phyloP scores from a whole-genome alignment of 2,888 invertebrate species.

The Uloborus plumipes region DNA sequence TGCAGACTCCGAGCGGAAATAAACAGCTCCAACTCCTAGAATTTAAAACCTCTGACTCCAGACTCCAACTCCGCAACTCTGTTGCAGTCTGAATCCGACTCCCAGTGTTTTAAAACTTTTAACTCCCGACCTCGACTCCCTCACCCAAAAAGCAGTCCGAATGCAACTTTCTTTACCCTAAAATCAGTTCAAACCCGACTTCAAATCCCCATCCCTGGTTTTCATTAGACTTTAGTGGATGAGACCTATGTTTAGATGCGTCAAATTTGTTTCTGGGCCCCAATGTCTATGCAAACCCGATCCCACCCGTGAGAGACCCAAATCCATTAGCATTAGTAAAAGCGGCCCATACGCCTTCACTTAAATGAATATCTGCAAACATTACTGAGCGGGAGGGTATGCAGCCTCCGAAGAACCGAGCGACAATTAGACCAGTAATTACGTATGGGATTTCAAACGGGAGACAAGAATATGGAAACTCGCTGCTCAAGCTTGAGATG shows the following conservation, averaged over 20 bases:
- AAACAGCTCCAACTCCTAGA: no score
- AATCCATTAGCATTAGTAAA: conserved; percentile 60
- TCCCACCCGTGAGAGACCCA: conserved; percentile 47
- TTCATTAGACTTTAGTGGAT: no score
- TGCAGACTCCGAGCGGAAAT: no score
- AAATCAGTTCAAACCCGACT: no score
- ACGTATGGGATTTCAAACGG: conserved; percentile 54
- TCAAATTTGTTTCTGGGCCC: conserved; percentile 15
- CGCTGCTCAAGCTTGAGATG: conserved; percentile 12
- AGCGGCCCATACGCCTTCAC: conserved; percentile 48
- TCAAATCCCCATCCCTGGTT: no score
- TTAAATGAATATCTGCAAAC: conserved; percentile 59
- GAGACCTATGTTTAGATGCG: background rate
- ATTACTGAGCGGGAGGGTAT: conserved; percentile 32
- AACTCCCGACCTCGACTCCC: no score
- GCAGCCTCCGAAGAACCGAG: conserved; percentile 8
- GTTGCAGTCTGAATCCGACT: no score
- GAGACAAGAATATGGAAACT: conserved; percentile 33
- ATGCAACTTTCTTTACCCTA: no score
- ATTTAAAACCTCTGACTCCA: no score
- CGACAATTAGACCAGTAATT: conserved; percentile 54
- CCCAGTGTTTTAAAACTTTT: no score
- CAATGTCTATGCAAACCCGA: conserved; percentile 43
- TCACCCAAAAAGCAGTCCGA: no score
- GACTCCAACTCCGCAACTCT: no score